Evolutionary conservation across 2,888 invertebrate genomes (phyloP).

Genomic region (Pterobdella sp.): DNA sequence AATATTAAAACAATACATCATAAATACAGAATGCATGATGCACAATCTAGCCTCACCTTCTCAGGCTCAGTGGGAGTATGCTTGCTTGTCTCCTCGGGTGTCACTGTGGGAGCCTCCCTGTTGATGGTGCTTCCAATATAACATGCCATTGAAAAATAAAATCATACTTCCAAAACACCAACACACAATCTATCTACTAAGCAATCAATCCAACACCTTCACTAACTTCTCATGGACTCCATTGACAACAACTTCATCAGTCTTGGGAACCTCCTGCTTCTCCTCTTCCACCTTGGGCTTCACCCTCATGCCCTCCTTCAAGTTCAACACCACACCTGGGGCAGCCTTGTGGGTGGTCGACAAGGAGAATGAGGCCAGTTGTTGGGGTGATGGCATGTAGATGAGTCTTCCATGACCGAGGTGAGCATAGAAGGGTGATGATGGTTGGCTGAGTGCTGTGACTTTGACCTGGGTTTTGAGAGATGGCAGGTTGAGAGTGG

Average conservation of each 20-base stretch:
- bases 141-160: neutral
- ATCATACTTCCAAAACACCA: neutral
- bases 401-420: constrained; percentile 5
- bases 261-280: neutral
- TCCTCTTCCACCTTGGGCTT: constrained; percentile 10
- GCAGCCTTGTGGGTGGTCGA: constrained; percentile 10
- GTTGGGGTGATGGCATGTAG: constrained; percentile 4
- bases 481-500: constrained; percentile 50
- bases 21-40: too few relatives aligned
- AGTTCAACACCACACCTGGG: constrained; percentile 2
- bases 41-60: neutral
- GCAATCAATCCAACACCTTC: too few relatives aligned
- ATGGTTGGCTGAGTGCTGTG: constrained; percentile 12
- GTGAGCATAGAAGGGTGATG: neutral
- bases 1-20: neutral
- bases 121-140: neutral
- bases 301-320: constrained; percentile 30
- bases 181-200: neutral
- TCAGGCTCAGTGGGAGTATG: neutral
- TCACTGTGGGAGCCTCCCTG: too few relatives aligned
- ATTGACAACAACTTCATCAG: constrained; percentile 4
- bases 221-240: too few relatives aligned
- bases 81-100: constrained; percentile 1
- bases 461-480: constrained; percentile 26
- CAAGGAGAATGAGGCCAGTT: constrained; percentile 20